Conservation (phyloP, 2,888 invertebrate genomes). For the Ligdia adustata region DNA sequence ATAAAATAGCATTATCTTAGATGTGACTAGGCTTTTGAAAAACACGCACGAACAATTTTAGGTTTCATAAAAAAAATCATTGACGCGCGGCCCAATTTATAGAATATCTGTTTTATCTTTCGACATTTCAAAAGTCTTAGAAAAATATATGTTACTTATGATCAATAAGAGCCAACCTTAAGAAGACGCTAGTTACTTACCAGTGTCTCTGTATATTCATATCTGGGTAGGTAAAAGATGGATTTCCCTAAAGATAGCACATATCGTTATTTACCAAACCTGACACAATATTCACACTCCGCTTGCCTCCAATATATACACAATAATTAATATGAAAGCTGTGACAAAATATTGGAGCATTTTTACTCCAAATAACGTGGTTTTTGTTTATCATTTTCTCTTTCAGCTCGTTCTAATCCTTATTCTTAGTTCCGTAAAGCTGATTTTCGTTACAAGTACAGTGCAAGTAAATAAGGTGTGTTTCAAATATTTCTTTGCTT, state of each 20-base stretch:
- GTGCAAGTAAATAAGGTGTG: constrained; percentile 44
- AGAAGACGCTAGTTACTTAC: too few relatives aligned
- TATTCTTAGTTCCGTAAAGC: background rate
- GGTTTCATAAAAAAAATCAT: too few relatives aligned
- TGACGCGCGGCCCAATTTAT: too few relatives aligned
- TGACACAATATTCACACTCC: constrained; percentile 1
- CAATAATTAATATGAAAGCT: constrained; percentile 20
- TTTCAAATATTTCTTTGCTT: constrained; percentile 44
- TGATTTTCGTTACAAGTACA: background rate
- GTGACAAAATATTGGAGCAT: constrained; percentile 19
- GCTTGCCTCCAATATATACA: constrained; percentile 9
- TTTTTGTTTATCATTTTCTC: background rate
- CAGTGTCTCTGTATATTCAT: too few relatives aligned
- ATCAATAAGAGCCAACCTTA: too few relatives aligned
- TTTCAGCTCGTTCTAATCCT: background rate
- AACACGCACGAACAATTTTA: too few relatives aligned
- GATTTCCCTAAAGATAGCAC: constrained; percentile 10
- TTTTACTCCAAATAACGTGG: constrained; percentile 1
- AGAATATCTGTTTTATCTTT: too few relatives aligned
- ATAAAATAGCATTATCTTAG: too few relatives aligned
- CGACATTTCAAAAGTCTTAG: too few relatives aligned
- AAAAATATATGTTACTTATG: too few relatives aligned
- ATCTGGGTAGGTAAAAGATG: background rate
- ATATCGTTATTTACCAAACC: constrained; percentile 2
- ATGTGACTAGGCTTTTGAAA: too few relatives aligned